Evolutionary conservation across 2,113 vertebrate genomes (phyloP).

Genomic region (Labrus mixtus): DNA sequence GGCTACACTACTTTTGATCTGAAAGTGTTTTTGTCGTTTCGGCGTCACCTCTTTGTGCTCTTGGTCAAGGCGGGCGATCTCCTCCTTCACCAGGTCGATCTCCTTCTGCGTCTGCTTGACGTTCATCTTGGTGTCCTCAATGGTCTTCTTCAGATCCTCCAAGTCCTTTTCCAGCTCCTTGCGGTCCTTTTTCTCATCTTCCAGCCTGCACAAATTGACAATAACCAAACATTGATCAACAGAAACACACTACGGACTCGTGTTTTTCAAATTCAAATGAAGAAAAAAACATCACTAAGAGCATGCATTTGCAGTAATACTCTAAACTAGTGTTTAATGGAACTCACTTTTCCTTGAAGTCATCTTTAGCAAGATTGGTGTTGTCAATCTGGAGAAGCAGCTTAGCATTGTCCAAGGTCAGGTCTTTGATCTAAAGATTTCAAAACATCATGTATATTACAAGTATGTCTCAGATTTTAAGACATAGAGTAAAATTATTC

Average conservation of each 20-base stretch:
- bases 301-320: neutral
- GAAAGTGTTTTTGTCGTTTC: too few species aligned
- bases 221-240: neutral
- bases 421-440: slow-evolving; percentile 75
- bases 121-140: slow-evolving; percentile 74
- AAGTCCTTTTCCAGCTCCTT: slow-evolving; percentile 81
- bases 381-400: slow-evolving; percentile 83
- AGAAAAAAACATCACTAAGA: too few species aligned
- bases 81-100: slow-evolving; percentile 74
- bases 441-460: neutral
- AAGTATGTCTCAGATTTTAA: too few species aligned
- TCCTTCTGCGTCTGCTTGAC: slow-evolving; percentile 73
- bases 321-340: neutral
- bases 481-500: too few species aligned
- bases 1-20: too few species aligned
- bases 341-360: slow-evolving; percentile 84
- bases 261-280: too few species aligned
- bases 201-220: slow-evolving; percentile 62
- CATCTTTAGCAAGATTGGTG: slow-evolving; percentile 78
- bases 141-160: slow-evolving; percentile 73
- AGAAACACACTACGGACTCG: neutral
- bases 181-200: slow-evolving; percentile 64
- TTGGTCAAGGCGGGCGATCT: slow-evolving; percentile 71
- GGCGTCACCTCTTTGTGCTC: slow-evolving; percentile 80
- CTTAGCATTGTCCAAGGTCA: slow-evolving; percentile 80